Percentiles rank a stretch among this genome's conserved stretches.
phyloP scores from a whole-genome alignment of 2,113 vertebrate species.

The Platanista minor region DNA sequence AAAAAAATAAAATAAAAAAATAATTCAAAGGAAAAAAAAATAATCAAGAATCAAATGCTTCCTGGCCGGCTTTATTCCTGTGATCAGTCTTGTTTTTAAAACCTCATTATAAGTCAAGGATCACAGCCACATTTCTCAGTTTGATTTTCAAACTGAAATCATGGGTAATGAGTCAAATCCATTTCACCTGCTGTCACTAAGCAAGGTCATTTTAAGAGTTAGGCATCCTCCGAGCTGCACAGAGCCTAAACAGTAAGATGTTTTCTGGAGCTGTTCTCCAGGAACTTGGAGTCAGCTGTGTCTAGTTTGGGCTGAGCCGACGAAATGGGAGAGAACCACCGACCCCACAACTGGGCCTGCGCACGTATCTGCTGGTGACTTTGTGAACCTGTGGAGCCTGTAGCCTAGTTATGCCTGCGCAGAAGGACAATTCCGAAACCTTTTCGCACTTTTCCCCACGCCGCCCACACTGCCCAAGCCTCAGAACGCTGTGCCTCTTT shows the following conservation, averaged over 20 bases:
- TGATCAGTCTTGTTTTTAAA: too few relatives aligned
- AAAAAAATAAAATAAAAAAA: not conserved
- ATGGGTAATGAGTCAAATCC: not conserved
- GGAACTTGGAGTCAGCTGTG: not conserved
- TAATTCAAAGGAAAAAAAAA: not conserved
- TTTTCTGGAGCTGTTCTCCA: not conserved
- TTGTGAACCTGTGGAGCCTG: too few relatives aligned
- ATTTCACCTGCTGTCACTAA: not conserved
- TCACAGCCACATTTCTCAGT: not conserved
- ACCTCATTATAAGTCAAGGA: not conserved
- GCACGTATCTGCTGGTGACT: not conserved
- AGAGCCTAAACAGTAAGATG: not conserved
- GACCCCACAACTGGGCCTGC: not conserved
- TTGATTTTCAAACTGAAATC: not conserved
- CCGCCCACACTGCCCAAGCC: rapidly evolving
- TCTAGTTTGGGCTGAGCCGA: not conserved
- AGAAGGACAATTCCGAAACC: too few relatives aligned
- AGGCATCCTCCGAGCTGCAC: not conserved
- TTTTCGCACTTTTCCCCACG: not conserved
- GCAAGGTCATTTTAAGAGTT: not conserved
- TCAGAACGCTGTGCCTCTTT: not conserved
- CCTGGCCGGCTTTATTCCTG: not conserved
- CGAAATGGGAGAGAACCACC: not conserved
- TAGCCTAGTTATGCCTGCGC: not conserved
- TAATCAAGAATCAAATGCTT: not conserved